A percentile compares a stretch with the other conserved stretches of the same genome.
phyloP scores from a whole-genome alignment of 2,888 invertebrate genomes.

The Mesorhabditis spiculigera region DNA sequence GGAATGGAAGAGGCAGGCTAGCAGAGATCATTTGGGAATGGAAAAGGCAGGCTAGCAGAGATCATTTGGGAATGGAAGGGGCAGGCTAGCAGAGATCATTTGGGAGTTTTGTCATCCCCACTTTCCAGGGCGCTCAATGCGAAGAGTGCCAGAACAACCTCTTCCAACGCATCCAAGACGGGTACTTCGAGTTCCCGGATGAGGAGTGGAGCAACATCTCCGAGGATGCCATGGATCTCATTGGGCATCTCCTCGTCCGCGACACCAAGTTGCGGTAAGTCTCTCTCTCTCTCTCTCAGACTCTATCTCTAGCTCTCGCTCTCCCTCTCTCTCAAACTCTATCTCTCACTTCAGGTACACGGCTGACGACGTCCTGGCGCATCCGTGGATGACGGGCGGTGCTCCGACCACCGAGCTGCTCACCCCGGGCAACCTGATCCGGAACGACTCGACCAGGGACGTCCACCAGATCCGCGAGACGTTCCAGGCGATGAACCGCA shows the following conservation, averaged over 20 bases:
- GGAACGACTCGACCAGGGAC: constrained; percentile 89
- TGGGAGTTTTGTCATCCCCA: constrained; percentile 62
- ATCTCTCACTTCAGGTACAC: constrained; percentile 35
- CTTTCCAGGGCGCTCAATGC: constrained; percentile 68
- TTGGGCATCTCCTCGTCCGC: constrained; percentile 79
- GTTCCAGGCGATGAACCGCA: constrained; percentile 78
- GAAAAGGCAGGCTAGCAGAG: too few species aligned
- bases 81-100: too few species aligned
- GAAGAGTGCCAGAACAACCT: constrained; percentile 70
- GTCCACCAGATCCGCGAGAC: constrained; percentile 91
- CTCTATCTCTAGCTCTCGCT: not conserved
- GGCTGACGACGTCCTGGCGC: constrained; percentile 54
- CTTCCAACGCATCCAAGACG: constrained; percentile 75
- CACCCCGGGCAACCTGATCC: constrained; percentile 47
- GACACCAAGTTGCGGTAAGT: constrained; percentile 53
- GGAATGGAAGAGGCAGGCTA: too few species aligned
- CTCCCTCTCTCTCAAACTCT: not conserved
- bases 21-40: too few species aligned
- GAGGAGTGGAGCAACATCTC: constrained; percentile 79
- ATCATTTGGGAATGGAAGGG: too few species aligned
- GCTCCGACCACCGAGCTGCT: constrained; percentile 51
- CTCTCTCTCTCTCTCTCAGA: too few species aligned
- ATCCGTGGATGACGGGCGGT: constrained; percentile 52
- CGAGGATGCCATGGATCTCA: constrained; percentile 86
- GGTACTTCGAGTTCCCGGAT: constrained; percentile 72